Evolutionary conservation across 2,113 vertebrate species (phyloP).

Genomic region (Deroptyus accipitrinus): DNA sequence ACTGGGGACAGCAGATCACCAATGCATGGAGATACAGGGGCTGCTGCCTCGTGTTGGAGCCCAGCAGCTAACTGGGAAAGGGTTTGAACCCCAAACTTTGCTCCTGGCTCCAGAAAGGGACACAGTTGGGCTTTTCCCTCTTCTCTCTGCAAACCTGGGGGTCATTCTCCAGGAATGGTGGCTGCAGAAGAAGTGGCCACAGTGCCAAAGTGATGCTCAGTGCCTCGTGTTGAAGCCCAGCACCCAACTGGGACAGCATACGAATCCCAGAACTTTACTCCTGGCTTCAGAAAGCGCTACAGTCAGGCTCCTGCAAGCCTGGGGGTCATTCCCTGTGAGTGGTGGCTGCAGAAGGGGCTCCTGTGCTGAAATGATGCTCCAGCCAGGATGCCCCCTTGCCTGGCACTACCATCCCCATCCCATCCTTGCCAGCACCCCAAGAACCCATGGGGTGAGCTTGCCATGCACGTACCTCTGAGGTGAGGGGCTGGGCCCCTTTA

Average conservation of each 20-base stretch:
- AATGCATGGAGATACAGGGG: rapidly evolving
- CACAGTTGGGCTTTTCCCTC: neutral
- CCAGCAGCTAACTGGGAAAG: neutral
- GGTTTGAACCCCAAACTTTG: neutral
- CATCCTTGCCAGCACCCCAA: rapidly evolving
- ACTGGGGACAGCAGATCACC: neutral
- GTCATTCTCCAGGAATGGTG: neutral
- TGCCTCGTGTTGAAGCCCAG: neutral
- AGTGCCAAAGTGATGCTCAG: rapidly evolving
- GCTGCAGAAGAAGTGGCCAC: neutral
- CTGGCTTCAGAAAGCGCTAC: neutral
- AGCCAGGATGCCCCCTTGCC: neutral
- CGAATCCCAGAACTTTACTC: neutral
- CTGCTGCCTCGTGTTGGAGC: neutral
- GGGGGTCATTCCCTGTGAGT: neutral
- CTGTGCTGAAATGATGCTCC: neutral
- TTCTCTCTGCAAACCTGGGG: neutral
- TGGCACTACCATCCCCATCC: neutral
- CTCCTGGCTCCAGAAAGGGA: neutral
- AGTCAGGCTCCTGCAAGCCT: neutral
- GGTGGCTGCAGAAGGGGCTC: neutral
- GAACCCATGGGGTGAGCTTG: neutral
- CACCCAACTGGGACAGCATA: neutral
- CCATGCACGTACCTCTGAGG: neutral
- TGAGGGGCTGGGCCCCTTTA: neutral